Evolutionary conservation across 2,113 vertebrate species (phyloP), one percentile per base, ranked within the genome.

Genomic region (Channa argus): DNA sequence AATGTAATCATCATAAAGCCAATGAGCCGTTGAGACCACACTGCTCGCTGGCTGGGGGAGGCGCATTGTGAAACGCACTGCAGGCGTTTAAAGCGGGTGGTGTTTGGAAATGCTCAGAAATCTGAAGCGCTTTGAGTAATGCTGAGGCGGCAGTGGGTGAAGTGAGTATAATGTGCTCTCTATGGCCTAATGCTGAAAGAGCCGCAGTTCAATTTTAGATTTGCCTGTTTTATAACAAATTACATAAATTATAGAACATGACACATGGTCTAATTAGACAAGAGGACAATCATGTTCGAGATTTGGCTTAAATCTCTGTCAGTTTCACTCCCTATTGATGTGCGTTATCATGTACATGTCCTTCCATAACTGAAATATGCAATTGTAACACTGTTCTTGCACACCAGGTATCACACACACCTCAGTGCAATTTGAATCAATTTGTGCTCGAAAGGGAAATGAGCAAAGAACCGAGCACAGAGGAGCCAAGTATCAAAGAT

Each of bases 1-100:
- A 89, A 51, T 61, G 41, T 59, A 68, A 86, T 82, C 74, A 68
- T 80, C 80, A 83, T 80, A 71, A 86, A 84, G 80, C 60, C 78
- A 86, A 86, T 83, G 85, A 86, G 81, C 63, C 71, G 12, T 44
- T 61, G 58, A 41, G 52, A 47, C 63, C 56, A 36, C 66, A 66
- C 41, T 58, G 75, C 44, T 79, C 56, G 47, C 51, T 11, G 39
- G 36, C 47, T 14, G 12, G 41, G 47, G 49, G 63, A 44, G 54
- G 46, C 52, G 46, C 52, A 34, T 52, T 11, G 49, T 11, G 5
- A 61, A 77, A 63, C 59, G 58, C 53, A 44, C 70, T 33, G 34
- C 15, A 1, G 1, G 38, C 15, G 33, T 62, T 85, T 47, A 49
- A 82, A 85, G 69, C 82, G 78, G 73, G 76, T 86, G 73, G 59